Evolutionary conservation across 1,140 invertebrate genomes (phyloP).

Genomic region (Zeugodacus cucurbitae): DNA sequence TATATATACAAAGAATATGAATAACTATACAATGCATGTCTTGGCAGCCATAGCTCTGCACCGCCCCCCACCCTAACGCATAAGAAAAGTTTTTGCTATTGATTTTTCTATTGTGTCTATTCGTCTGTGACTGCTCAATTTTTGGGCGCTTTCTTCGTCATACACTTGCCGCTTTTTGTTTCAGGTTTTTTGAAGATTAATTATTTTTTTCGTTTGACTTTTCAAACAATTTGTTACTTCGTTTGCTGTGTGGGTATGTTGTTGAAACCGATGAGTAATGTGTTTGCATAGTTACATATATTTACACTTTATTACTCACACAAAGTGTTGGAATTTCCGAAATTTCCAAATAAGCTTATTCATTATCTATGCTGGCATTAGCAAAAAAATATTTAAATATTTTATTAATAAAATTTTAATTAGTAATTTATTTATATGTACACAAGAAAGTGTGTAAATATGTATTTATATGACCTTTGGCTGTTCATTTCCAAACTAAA

Average conservation of each 20-base stretch:
- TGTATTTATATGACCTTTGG: neutral
- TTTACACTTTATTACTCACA: neutral
- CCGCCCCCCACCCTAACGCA: too few relatives aligned
- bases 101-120: conserved; percentile 14
- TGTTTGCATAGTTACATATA: neutral
- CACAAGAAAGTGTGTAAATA: neutral
- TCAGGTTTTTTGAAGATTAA: neutral
- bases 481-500: neutral
- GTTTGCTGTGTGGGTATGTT: neutral
- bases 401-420: too few relatives aligned
- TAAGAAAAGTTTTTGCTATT: neutral
- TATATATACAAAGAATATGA: too few relatives aligned
- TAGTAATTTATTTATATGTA: too few relatives aligned
- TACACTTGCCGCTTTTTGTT: neutral
- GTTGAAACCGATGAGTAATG: neutral
- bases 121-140: neutral
- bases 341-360: neutral
- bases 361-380: neutral
- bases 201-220: neutral
- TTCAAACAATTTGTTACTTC: neutral
- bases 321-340: neutral
- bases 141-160: neutral
- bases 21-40: too few relatives aligned
- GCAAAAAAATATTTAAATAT: neutral
- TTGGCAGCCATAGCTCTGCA: too few relatives aligned